Base-by-base conservation (phyloP, 2,113 vertebrate genomes). In the Paramormyrops kingsleyae region DNA sequence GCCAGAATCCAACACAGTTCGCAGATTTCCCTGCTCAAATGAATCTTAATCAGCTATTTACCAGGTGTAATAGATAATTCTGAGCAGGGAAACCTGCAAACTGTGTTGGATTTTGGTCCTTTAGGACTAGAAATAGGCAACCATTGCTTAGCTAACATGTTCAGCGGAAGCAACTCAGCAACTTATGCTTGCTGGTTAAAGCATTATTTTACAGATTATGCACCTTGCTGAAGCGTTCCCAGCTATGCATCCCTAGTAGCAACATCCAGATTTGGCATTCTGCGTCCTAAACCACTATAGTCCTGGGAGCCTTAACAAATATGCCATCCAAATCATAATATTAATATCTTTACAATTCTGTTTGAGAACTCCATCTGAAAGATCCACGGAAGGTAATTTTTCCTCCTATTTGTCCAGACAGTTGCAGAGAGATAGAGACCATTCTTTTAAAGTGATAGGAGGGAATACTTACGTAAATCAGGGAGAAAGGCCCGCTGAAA, bases 401-500 rank as follows among this genome's bases (percentile, higher is more conserved):
- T 19, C 35, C 17, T 80, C 35, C 6, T 80, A 42, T 19, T 42
- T 80, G 74, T 19, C 74, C 12, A 80, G 74, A 42, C 74, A 80
- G 15, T 6, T 42, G 74, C 74, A 17, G 70, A 39, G 70, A 77
- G 9, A 88, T 4, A 42, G 35, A 66, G 56, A 21, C 12, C n/a
- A 4, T 31, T 66, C 17, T 66, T 3, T 66, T 66, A 66, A 44
- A 66, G 12, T 7, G 35, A n/a, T 24, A 21, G 66, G 46, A 9
- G 10, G 24, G 19, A 86, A 89, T 86, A 95, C 97, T 97, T 94
- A 99, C 98, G 92, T 92, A 94, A 91, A 99, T 95, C 84, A 99
- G 24, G 0, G 98, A 96, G 3, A 99, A 87, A 0, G 98, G 97
- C 39, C 97, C 97, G 0, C 95, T 97, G 91, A 90, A 4, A 90